Evolutionary conservation across 1,140 invertebrate genomes (phyloP).

Genomic region (Archivesica marissinica): DNA sequence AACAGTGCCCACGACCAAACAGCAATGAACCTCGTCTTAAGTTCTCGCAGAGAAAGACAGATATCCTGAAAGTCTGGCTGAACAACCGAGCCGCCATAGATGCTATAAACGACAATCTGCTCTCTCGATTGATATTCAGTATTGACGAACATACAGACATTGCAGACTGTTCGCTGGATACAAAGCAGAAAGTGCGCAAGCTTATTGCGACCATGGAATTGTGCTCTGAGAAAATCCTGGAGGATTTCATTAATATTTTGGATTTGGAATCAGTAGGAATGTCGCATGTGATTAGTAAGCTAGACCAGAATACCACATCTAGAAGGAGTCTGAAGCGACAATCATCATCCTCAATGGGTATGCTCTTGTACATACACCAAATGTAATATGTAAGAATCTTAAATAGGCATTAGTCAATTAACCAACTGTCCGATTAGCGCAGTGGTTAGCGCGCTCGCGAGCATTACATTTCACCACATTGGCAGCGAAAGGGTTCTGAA

Average conservation of each 20-base stretch:
- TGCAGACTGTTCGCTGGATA: not conserved
- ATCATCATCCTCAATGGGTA: not conserved
- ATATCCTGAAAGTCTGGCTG: conserved; percentile 8
- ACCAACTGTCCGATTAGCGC: too few relatives aligned
- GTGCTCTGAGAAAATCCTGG: conserved; percentile 11
- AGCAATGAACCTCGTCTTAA: not conserved
- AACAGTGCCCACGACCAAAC: not conserved
- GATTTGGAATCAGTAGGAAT: not conserved
- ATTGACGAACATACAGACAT: conserved; percentile 47
- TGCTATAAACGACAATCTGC: conserved; percentile 22
- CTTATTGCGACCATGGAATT: conserved; percentile 20
- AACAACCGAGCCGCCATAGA: conserved; percentile 10
- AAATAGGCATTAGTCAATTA: too few relatives aligned
- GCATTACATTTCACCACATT: too few relatives aligned
- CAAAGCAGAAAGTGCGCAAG: not conserved
- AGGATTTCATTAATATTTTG: conserved; percentile 28
- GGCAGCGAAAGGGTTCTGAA: too few relatives aligned
- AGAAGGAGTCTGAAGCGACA: conserved; percentile 23
- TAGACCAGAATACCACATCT: too few relatives aligned
- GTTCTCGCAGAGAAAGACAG: conserved; percentile 6
- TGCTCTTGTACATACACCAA: too few relatives aligned
- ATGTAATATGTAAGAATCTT: too few relatives aligned
- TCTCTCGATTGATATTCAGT: conserved; percentile 40
- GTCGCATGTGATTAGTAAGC: conserved; percentile 19
- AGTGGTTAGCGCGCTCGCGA: too few relatives aligned